phyloP scores from a whole-genome alignment of 2,888 invertebrate species.

The Hedya salicella region DNA sequence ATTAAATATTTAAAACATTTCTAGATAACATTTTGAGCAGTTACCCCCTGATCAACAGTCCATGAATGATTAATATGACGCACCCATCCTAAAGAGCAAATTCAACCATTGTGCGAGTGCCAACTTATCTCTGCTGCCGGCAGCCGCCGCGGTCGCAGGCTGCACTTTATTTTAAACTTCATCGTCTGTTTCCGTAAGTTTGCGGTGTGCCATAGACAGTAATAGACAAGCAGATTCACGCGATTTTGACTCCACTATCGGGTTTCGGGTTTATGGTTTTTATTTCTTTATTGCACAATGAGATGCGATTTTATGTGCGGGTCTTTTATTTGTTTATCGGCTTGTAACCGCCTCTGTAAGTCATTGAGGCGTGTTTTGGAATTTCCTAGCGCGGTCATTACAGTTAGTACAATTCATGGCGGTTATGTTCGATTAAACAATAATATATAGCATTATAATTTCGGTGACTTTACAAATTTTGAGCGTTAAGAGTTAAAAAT shows the following conservation, averaged over 20 bases:
- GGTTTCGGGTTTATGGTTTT: conserved; percentile 41
- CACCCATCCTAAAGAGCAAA: conserved; percentile 36
- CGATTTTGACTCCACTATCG: conserved; percentile 49
- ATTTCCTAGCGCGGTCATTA: conserved; percentile 1
- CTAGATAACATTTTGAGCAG: conserved; percentile 34
- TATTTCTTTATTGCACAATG: conserved; percentile 21
- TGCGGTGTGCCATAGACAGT: conserved; percentile 25
- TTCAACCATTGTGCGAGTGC: conserved; percentile 35
- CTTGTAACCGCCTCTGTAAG: conserved; percentile 22
- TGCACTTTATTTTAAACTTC: background rate
- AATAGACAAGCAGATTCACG: conserved; percentile 46
- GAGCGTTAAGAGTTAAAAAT: no score
- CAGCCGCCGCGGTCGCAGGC: background rate
- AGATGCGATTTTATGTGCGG: conserved; percentile 15
- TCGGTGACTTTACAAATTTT: no score
- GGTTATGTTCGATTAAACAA: background rate
- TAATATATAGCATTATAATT: no score
- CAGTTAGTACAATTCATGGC: no score
- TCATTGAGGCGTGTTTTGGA: conserved; percentile 4
- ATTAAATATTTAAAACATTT: conserved; percentile 36
- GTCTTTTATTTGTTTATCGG: conserved; percentile 23
- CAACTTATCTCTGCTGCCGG: conserved; percentile 13
- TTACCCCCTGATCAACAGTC: conserved; percentile 28
- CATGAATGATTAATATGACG: conserved; percentile 41
- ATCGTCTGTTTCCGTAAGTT: background rate